These are phyloP conservation scores for Apteryx owenii DNA, from an alignment of 2,113 vertebrate species.

Conservation along the genomic window DNA sequence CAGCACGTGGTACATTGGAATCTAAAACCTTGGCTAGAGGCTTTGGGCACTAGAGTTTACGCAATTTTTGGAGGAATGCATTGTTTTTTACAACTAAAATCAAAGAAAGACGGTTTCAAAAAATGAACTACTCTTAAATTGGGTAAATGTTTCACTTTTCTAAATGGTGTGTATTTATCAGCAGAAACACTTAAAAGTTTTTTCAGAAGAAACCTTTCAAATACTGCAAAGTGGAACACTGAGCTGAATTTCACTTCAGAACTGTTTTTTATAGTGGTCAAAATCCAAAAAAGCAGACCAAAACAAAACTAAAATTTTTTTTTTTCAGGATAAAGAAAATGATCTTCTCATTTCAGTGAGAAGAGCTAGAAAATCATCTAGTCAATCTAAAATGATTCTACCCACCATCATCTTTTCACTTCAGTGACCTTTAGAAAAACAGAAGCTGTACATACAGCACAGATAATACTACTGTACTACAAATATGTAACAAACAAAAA, in stretches of 20 bases:
- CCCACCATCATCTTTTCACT: neutral
- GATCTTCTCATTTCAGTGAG: neutral
- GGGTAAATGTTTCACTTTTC: neutral
- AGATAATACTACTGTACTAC: neutral
- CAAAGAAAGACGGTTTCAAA: neutral
- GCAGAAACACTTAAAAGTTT: neutral
- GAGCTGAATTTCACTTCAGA: neutral
- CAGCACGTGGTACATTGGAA: neutral
- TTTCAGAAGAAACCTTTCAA: neutral
- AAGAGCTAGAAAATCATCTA: neutral
- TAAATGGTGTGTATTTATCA: neutral
- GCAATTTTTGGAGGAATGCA: neutral
- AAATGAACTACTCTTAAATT: neutral
- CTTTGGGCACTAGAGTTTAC: neutral
- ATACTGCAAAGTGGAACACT: neutral
- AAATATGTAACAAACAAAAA: neutral
- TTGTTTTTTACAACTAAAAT: neutral
- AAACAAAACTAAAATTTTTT: neutral
- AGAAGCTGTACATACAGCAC: accelerated
- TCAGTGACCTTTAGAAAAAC: neutral
- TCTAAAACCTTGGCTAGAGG: neutral
- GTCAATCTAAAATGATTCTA: neutral
- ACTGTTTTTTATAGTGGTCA: neutral
- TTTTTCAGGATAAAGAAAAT: neutral
- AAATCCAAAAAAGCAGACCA: neutral